Evolutionary conservation across 2,797 vertebrate genomes (phyloP), one percentile per base, ranked within the genome.

Genomic region (Chaenodraco wilsoni): DNA sequence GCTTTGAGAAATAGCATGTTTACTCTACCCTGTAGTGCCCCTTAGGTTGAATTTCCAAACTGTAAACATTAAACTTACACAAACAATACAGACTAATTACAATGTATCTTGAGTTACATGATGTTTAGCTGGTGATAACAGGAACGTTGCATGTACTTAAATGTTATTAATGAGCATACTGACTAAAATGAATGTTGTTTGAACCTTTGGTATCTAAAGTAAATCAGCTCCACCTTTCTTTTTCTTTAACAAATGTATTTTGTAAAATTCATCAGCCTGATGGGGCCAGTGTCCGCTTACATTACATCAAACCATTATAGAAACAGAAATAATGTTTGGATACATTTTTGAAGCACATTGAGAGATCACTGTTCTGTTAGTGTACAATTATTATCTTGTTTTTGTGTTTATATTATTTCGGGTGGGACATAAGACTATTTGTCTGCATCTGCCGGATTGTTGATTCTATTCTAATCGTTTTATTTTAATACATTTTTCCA

Each of bases 41-140:
- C n/a, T 45, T 69, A 84, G 89, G 89, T 91, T 89, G 83, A 89
- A 92, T 92, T 91, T 93, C 85, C 85, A 88, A 91, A 92, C 74
- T 89, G 90, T 93, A 90, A 89, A 94, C 88, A 90, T 51, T 78
- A 83, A 84, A 79, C 82, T 83, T 89, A 82, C 81, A 85, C 83
- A 91, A 91, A 91, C 90, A 94, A 91, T 79, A 86, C 69, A 44
- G 76, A 78, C 87, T 94, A 92, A 94, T 94, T 94, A 90, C 86
- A 74, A 78, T 58, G 69, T 67, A 84, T 93, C 92, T 94, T 92
- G 89, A 91, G 89, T 95, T 94, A 93, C 93, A 89, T 85, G 82
- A 84, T 72, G 71, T 84, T 81, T 85, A 83, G 78, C 80, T 74
- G 88, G 88, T 87, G 91, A 93, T 93, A 94, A 94, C 93, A 93